Evolutionary conservation across 2,888 invertebrate genomes (phyloP).

Genomic region (Nymphalis urticae): DNA sequence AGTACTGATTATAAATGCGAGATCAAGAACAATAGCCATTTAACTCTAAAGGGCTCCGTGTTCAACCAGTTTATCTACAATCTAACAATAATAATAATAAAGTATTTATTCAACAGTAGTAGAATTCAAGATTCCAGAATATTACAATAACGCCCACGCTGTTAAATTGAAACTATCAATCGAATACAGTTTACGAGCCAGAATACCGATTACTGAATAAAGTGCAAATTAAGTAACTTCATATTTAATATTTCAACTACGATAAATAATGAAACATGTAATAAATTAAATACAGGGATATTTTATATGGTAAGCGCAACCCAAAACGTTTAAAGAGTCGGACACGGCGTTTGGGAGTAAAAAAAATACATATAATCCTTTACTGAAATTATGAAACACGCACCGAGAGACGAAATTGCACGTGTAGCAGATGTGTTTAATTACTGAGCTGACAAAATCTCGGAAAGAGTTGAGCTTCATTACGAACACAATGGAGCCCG

Average conservation of each 20-base stretch:
- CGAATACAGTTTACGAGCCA: background rate
- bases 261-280: background rate
- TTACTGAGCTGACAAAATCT: constrained; percentile 75
- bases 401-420: constrained; percentile 61
- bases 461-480: constrained; percentile 70
- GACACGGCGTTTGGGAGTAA: constrained; percentile 19
- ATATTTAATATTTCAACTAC: background rate
- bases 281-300: background rate
- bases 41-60: constrained; percentile 13
- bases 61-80: constrained; percentile 17
- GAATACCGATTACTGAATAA: constrained; percentile 6
- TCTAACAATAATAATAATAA: constrained; percentile 21
- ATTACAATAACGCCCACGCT: constrained; percentile 55
- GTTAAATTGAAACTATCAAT: constrained; percentile 17
- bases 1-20: background rate
- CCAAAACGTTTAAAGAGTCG: constrained; percentile 18
- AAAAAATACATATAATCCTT: constrained; percentile 20
- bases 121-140: constrained; percentile 35
- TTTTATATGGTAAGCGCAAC: constrained; percentile 2
- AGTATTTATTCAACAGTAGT: constrained; percentile 21
- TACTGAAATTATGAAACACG: constrained; percentile 39
- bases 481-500: constrained; percentile 61
- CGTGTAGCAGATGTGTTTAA: constrained; percentile 77
- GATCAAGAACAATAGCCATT: constrained; percentile 1
- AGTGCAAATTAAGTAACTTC: constrained; percentile 13